A percentile compares a stretch with the other conserved stretches of the same genome.
These are phyloP conservation scores for Apodemus speciosus DNA, from an alignment of 2,113 vertebrate species.

Conservation along the genomic window DNA sequence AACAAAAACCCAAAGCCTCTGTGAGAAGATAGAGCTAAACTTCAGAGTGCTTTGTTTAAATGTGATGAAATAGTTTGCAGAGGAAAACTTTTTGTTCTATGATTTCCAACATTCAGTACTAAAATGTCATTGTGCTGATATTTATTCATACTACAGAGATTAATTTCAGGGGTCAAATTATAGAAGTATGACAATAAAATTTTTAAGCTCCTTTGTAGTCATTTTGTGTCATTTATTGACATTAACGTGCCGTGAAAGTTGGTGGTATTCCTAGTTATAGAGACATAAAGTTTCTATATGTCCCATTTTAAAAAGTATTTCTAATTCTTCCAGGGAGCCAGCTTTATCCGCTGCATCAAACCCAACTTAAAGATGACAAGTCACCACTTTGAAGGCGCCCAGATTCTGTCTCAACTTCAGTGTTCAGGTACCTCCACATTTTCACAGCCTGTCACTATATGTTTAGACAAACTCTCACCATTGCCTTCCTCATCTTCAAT, in stretches of 20 bases:
- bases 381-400: constrained; percentile 96
- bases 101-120: constrained; percentile 31
- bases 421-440: constrained; percentile 91
- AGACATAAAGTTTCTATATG: neutral
- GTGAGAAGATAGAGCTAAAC: neutral
- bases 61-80: constrained; percentile 6
- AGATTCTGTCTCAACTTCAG: constrained; percentile 98
- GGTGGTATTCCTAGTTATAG: constrained; percentile 38
- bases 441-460: neutral
- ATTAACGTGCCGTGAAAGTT: neutral
- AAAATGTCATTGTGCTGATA: neutral
- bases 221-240: constrained; percentile 20
- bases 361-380: constrained; percentile 99
- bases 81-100: constrained; percentile 11
- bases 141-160: neutral
- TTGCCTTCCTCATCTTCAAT: constrained; percentile 29
- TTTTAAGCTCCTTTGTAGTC: constrained; percentile 1
- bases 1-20: neutral
- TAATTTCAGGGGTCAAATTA: constrained; percentile 24
- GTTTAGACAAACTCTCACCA: neutral
- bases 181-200: neutral
- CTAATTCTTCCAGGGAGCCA: constrained; percentile 90
- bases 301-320: constrained; percentile 57
- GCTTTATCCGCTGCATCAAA: constrained; percentile 98
- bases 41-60: constrained; percentile 42